Base-by-base conservation (phyloP, 2,888 invertebrate species). In the Amitus sp. region DNA sequence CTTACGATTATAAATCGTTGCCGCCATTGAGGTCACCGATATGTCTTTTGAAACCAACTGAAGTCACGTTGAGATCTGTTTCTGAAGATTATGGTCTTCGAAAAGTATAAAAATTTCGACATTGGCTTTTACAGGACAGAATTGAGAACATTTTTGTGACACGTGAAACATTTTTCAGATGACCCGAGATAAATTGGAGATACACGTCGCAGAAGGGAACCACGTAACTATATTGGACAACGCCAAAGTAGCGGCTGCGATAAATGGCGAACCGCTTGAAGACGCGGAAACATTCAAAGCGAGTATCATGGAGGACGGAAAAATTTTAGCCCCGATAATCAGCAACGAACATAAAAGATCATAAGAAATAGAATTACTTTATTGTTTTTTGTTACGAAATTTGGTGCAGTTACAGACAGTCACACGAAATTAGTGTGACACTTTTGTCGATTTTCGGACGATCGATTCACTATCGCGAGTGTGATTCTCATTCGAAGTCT, bases 221-320 rank as follows among this genome's bases (percentile, higher is more conserved):
- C 93, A 93, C 71, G 77, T 86, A 0, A 87, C 87, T 34, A 90
- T 93, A 70, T 74, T 92, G 67, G 88, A 90, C 10, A 90, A 88
- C 71, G 84, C 86, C 46, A 87, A 87, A 67, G 82, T 88, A 46
- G 86, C 88, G 0, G 85, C 61, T 1, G 76, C 72, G 2, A 75
- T 82, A 2, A 79, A 80, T 27, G 76, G 72, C 1, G 80, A 79
- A 10, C 69, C 74, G 0, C 28, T 79, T 0, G 75, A 75, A 23
- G 75, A 78, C 46, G 69, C 72, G 3, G 71, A 68, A n/a, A 61
- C 57, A 17, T 77, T 78, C 18, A 75, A 72, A 58, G 66, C 63
- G 1, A 62, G 65, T 33, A 71, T 75, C 43, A 72, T 74, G 71
- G 66, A 71, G 45, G 67, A 73, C 40, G 68, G 67, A 47, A 68